phyloP scores from a whole-genome alignment of 2,888 invertebrate genomes.

The Noctua fimbriata region DNA sequence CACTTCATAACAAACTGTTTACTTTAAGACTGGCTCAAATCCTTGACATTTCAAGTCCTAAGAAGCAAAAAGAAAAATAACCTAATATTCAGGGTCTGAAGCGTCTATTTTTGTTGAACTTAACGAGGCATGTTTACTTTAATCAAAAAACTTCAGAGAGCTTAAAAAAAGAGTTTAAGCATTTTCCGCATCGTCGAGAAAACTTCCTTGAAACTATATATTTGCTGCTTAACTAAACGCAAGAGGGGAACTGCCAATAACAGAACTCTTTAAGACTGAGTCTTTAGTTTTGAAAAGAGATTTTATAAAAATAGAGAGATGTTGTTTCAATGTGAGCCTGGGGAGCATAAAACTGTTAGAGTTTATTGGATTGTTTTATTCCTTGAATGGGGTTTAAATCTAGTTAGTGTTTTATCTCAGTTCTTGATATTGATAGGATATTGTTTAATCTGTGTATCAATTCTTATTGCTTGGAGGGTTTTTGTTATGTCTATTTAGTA shows the following conservation, averaged over 20 bases:
- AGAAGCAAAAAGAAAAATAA: conserved; percentile 42
- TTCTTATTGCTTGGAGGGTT: not conserved
- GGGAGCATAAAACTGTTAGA: conserved; percentile 26
- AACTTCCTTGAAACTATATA: conserved; percentile 63
- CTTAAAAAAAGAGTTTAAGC: conserved; percentile 58
- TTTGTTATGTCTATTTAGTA: not conserved
- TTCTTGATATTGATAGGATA: not conserved
- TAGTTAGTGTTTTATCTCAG: not conserved
- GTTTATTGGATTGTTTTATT: conserved; percentile 32
- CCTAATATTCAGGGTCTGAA: conserved; percentile 17
- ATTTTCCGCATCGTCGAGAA: conserved; percentile 60
- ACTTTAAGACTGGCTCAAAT: conserved; percentile 10
- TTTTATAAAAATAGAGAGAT: conserved; percentile 63
- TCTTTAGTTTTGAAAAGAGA: conserved; percentile 66
- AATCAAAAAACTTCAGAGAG: conserved; percentile 58
- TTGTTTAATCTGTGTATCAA: not conserved
- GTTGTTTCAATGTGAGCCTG: conserved; percentile 46
- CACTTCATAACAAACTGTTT: conserved; percentile 34
- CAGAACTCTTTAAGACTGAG: conserved; percentile 70
- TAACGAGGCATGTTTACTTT: conserved; percentile 60
- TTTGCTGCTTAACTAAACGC: conserved; percentile 60
- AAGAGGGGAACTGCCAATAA: conserved; percentile 72
- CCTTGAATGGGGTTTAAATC: conserved; percentile 5
- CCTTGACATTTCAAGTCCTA: conserved; percentile 29
- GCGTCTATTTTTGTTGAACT: conserved; percentile 43